Base-by-base conservation (phyloP, 2,888 invertebrate species). In the Drosophila pegasa region DNA sequence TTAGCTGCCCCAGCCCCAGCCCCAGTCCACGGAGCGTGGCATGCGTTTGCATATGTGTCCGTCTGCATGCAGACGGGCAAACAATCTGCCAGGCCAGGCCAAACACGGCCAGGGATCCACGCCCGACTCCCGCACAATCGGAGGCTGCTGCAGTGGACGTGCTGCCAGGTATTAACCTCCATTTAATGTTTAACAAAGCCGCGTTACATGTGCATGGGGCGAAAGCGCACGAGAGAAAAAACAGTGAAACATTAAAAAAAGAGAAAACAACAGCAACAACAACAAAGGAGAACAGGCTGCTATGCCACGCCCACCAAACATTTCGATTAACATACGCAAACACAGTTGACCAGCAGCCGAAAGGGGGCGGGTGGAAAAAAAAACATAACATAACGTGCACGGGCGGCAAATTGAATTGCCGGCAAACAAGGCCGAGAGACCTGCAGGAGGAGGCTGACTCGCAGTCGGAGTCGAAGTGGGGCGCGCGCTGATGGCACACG, bases 101-200 rank as follows among this genome's bases (percentile, higher is more conserved):
- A 38, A 58, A 54, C 29, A 58, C 37, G 38, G 31, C 60, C 18
- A 33, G 10, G n/a, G 29, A 52, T 27, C 29, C 22, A 12, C 35
- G 16, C 27, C 16, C 20, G 16, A 3, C n/a, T 33, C 18, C 31
- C 20, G 12, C 14, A 29, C 14, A 20, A 12, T 25, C 43, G 25
- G n/a, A 16, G 50, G 55, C 68, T 65, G 81, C 79, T 76, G 79
- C 80, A 78, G 62, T 37, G 58, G 58, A 80, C 79, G 78, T 85
- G 86, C 83, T 78, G 88, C 73, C 85, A 86, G 88, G 88, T 86
- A 88, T 88, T 88, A 86, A 86, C 88, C 88, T 84, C 78, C 78
- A 84, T 86, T 86, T 81, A 88, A 88, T 86, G 86, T 86, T 80
- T 64, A 86, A 86, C 86, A 86, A 86, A 83, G 84, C 88, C 88